A percentile compares a stretch with the other conserved stretches of the same genome.
phyloP scores from a whole-genome alignment of 2,113 vertebrate species.

The Raja brachyura region DNA sequence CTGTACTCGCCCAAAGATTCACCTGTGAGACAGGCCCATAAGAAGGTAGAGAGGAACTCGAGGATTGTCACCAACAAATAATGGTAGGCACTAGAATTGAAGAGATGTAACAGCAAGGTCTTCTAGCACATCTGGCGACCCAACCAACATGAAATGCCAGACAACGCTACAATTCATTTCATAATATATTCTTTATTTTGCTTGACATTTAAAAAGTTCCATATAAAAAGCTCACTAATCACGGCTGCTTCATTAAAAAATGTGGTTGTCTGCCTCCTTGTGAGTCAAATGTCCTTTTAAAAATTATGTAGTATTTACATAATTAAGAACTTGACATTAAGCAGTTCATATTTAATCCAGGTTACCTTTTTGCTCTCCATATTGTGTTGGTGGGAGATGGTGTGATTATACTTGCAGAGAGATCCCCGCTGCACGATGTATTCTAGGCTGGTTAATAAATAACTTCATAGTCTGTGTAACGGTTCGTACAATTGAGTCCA shows the following conservation, averaged over 20 bases:
- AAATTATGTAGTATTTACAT: neutral
- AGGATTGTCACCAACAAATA: neutral
- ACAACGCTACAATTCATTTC: neutral
- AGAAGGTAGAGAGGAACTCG: neutral
- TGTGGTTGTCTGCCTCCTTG: neutral
- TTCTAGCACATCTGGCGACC: neutral
- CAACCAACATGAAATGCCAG: neutral
- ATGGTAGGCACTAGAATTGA: neutral
- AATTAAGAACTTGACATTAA: neutral
- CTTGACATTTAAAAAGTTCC: neutral
- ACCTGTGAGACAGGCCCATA: too few relatives aligned
- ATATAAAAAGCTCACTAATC: neutral
- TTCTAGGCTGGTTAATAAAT: slow-evolving; percentile 34
- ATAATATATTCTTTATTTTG: neutral
- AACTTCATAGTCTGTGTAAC: slow-evolving; percentile 20
- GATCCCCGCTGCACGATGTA: neutral
- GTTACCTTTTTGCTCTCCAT: slow-evolving; percentile 5
- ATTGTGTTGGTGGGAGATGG: neutral
- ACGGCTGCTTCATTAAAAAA: neutral
- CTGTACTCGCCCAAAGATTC: too few relatives aligned
- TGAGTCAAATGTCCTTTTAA: neutral
- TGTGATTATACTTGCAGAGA: neutral
- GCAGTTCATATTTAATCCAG: neutral
- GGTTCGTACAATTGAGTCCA: slow-evolving; percentile 30
- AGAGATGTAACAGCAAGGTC: neutral